These are phyloP conservation scores for Erythrocercus mccallii DNA, from an alignment of 2,113 vertebrate species.

Conservation along the genomic window DNA sequence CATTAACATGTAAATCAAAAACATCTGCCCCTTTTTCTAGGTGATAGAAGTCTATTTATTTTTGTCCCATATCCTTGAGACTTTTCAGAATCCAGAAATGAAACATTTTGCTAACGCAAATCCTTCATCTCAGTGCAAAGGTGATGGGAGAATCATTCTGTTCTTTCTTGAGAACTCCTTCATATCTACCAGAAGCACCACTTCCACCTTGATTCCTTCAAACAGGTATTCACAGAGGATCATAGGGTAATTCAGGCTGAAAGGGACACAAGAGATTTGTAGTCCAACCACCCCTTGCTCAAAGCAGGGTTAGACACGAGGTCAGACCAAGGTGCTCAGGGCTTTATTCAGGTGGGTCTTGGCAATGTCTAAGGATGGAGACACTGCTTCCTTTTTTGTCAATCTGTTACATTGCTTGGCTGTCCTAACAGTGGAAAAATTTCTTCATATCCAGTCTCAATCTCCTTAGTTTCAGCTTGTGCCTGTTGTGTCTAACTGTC, in stretches of 20 bases:
- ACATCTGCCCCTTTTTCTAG: background rate
- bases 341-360: background rate
- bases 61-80: background rate
- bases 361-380: background rate
- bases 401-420: background rate
- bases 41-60: background rate
- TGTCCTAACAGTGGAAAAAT: background rate
- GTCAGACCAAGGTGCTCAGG: background rate
- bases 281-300: background rate
- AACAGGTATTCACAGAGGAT: background rate
- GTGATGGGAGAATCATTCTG: background rate
- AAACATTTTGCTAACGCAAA: background rate
- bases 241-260: background rate
- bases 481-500: background rate
- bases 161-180: background rate
- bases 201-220: background rate
- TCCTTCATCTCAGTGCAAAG: background rate
- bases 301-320: background rate
- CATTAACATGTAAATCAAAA: background rate
- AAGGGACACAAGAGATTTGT: background rate
- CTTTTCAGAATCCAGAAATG: background rate
- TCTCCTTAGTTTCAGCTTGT: background rate
- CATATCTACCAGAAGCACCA: rapidly evolving
- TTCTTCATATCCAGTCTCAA: background rate
- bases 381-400: background rate